phyloP scores from a whole-genome alignment of 2,113 vertebrate species.

The Hippolais icterina region DNA sequence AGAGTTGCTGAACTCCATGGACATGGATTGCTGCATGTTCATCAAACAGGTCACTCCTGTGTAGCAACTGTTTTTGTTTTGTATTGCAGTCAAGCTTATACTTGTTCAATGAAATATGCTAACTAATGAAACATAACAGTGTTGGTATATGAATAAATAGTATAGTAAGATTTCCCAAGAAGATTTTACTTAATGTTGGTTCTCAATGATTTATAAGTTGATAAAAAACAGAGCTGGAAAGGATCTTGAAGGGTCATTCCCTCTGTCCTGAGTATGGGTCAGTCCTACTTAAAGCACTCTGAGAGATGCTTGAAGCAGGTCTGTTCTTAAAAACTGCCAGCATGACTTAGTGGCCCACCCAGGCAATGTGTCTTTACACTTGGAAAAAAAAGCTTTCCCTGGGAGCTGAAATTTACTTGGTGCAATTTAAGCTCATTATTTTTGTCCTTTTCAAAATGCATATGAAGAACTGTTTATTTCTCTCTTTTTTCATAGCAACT shows the following conservation, averaged over 20 bases:
- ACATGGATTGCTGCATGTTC: background rate
- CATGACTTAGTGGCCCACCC: background rate
- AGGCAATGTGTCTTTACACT: background rate
- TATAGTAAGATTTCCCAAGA: background rate
- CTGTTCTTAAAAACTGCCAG: background rate
- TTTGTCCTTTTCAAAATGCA: background rate
- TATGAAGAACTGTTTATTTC: background rate
- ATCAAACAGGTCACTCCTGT: background rate
- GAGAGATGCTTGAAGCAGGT: background rate
- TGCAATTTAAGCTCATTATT: constrained; percentile 16
- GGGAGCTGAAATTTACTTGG: background rate
- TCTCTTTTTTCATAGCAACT: background rate
- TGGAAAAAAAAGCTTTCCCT: background rate
- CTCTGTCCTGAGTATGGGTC: background rate
- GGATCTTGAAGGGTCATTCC: background rate
- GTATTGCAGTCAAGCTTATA: background rate
- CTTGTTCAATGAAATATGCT: background rate
- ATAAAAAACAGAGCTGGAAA: background rate
- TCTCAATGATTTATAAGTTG: background rate
- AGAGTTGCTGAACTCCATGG: background rate
- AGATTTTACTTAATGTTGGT: background rate
- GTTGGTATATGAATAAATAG: background rate
- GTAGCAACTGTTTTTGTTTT: background rate
- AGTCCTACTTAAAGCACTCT: background rate
- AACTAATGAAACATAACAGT: background rate